Evolutionary conservation across 2,888 invertebrate species (phyloP), one percentile per base, ranked within the genome.

Genomic region (Leptopilina syphax): DNA sequence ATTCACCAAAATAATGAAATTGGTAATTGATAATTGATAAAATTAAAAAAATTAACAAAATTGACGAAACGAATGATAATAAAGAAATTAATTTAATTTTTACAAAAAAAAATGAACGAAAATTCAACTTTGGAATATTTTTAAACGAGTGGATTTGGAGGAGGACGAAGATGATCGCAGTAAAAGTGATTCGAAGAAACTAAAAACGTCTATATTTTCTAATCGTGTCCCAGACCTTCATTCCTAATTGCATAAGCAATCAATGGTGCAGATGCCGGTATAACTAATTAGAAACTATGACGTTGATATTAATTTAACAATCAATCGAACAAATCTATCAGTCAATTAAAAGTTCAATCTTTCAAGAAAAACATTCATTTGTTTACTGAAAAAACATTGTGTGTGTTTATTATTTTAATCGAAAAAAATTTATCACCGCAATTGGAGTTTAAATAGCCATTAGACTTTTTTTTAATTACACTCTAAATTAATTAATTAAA

Each of bases 211-310:
- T 70, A 13, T 70, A 54, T 54, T 47, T 70, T 70, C 54, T 70
- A 54, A 27, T 34, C 41, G 60, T 66, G 67, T 80, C 79, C 24
- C 68, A 80, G 85, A 81, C 84, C 83, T 84, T 85, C 80, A 54
- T 24, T 79, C 80, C 80, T 77, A 79, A 83, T 77, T 79, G 79
- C 80, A 83, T 83, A 85, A 88, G 85, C 86, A 86, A 86, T 85
- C 83, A 80, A 82, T 82, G 83, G 80, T 81, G 81, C 84, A 84
- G 82, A 83, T 83, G 79, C 82, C 47, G 77, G 65, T 10, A 44
- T 65, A 80, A 79, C 81, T 88, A 89, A 89, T 89, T 88, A 88
- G 83, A 84, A 80, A 81, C 79, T 80, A 67, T 77, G 60, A 57
- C n/a, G 34, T 73, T 57, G 34, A 7, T 54, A 2, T 73, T 27